Evolutionary conservation across 2,113 vertebrate species (phyloP).

Genomic region (Tenrec ecaudatus): DNA sequence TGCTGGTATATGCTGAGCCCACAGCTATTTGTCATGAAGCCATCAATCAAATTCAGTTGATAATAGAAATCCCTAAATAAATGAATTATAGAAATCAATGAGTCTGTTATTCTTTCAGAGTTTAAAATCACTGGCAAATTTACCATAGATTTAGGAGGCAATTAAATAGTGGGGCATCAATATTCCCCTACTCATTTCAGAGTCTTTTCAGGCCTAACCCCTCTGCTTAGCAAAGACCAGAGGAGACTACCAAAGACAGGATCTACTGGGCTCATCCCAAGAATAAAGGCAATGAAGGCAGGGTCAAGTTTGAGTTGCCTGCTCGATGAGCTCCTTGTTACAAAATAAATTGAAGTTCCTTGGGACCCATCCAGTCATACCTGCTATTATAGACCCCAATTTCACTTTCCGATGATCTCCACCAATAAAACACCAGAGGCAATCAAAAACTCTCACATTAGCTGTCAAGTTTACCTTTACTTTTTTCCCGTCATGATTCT

Average conservation of each 20-base stretch:
- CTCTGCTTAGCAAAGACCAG: constrained; percentile 53
- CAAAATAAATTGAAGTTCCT: constrained; percentile 36
- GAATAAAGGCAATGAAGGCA: background rate
- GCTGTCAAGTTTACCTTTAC: background rate
- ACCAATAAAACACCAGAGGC: background rate
- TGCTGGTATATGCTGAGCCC: constrained; percentile 72
- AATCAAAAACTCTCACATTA: background rate
- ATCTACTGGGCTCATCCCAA: background rate
- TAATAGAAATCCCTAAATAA: constrained; percentile 84
- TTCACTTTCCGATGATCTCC: background rate
- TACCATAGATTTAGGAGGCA: constrained; percentile 77
- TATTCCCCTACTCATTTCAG: constrained; percentile 68
- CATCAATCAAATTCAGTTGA: constrained; percentile 82
- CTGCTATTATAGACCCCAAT: too few species aligned
- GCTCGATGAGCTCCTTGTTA: background rate
- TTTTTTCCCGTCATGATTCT: background rate
- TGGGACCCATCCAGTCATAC: background rate
- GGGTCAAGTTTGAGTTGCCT: background rate
- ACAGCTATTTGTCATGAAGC: constrained; percentile 79
- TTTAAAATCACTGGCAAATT: constrained; percentile 80
- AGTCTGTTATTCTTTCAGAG: constrained; percentile 79
- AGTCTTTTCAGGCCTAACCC: constrained; percentile 55
- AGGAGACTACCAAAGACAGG: constrained; percentile 23
- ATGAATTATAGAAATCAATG: constrained; percentile 83
- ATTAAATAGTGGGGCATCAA: constrained; percentile 71